Percentiles rank a stretch among this genome's conserved stretches.
These are phyloP conservation scores for Synchiropus splendidus DNA, from an alignment of 2,113 vertebrate genomes.

Conservation along the genomic window DNA sequence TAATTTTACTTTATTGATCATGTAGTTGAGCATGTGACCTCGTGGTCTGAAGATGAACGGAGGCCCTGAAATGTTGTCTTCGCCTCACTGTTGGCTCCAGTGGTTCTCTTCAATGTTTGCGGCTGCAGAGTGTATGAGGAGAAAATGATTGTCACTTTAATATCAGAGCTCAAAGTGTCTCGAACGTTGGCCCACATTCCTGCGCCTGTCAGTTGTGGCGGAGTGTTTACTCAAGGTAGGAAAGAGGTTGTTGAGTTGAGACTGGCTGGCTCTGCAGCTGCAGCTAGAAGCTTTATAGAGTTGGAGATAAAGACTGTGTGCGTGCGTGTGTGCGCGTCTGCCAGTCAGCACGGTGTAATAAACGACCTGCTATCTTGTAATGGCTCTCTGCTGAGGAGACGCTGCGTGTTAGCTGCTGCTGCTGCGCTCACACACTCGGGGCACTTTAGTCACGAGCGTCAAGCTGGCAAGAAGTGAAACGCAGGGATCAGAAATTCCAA, in stretches of 20 bases:
- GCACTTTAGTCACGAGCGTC: too few species aligned
- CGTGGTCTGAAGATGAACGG: too few species aligned
- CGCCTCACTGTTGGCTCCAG: too few species aligned
- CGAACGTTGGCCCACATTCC: constrained; percentile 14
- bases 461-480: too few species aligned
- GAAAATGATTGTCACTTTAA: too few species aligned
- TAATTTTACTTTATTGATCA: too few species aligned
- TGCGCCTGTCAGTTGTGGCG: constrained; percentile 3
- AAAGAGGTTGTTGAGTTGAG: constrained; percentile 32
- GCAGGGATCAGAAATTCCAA: too few species aligned
- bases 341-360: constrained; percentile 34
- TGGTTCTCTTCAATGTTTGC: too few species aligned
- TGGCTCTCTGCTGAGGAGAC: constrained; percentile 18
- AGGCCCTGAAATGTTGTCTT: too few species aligned
- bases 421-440: constrained; percentile 32
- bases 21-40: too few species aligned
- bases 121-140: too few species aligned
- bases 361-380: constrained; percentile 29
- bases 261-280: constrained; percentile 20
- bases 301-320: constrained; percentile 45
- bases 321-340: constrained; percentile 39
- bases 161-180: not conserved
- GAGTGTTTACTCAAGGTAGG: constrained; percentile 20
- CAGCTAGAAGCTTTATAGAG: constrained; percentile 29
- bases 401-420: constrained; percentile 27